Evolutionary conservation across 2,888 invertebrate species (phyloP).

Genomic region (Hemithea aestivaria): DNA sequence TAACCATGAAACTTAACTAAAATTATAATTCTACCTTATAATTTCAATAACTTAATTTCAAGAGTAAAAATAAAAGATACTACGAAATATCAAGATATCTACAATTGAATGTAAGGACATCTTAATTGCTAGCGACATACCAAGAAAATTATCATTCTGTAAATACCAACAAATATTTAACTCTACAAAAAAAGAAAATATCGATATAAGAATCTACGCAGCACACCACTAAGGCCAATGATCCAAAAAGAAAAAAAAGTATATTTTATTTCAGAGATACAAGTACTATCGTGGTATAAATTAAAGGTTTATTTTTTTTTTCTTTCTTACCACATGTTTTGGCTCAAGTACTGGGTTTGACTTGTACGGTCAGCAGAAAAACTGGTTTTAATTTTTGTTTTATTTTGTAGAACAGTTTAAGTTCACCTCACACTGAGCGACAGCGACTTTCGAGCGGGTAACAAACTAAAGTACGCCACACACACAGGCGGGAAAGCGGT

Average conservation of each 20-base stretch:
- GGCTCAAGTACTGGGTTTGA: constrained; percentile 49
- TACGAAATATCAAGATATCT: no score
- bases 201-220: constrained; percentile 18
- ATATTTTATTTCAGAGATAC: constrained; percentile 76
- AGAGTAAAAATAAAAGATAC: no score
- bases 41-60: no score
- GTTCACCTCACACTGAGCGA: no score
- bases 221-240: constrained; percentile 67
- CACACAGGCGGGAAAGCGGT: no score
- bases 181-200: constrained; percentile 4
- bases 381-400: constrained; percentile 25
- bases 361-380: constrained; percentile 54
- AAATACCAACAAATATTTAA: background rate
- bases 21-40: no score
- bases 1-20: no score
- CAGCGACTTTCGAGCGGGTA: no score
- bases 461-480: no score
- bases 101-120: background rate
- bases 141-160: background rate
- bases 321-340: constrained; percentile 72
- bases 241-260: constrained; percentile 69
- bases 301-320: constrained; percentile 75
- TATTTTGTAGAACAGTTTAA: constrained; percentile 9
- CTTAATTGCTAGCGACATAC: background rate
- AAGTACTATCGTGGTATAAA: constrained; percentile 77